Percentiles rank a stretch among this genome's conserved stretches.
phyloP scores from a whole-genome alignment of 2,888 invertebrate genomes.

The Abrostola tripartita region DNA sequence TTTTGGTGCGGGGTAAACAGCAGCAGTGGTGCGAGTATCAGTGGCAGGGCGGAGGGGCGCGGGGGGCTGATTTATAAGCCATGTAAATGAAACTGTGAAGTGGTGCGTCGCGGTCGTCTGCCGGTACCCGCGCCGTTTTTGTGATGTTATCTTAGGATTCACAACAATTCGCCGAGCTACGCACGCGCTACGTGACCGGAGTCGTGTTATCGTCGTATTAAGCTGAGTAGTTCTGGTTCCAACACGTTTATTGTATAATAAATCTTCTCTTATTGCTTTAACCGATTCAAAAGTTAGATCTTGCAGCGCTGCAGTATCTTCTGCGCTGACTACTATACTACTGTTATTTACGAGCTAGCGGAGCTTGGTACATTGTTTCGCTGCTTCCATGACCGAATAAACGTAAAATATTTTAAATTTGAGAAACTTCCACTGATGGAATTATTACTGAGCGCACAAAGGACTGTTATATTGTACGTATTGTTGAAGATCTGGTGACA shows the following conservation, averaged over 20 bases:
- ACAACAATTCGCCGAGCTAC: constrained; percentile 44
- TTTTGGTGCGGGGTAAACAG: constrained; percentile 53
- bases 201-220: constrained; percentile 30
- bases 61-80: constrained; percentile 45
- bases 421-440: too few relatives aligned
- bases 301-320: constrained; percentile 26
- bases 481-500: too few relatives aligned
- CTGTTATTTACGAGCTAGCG: constrained; percentile 27
- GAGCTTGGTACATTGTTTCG: constrained; percentile 7
- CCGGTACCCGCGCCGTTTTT: constrained; percentile 29
- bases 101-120: constrained; percentile 13
- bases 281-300: constrained; percentile 47
- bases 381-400: neutral
- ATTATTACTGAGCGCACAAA: too few relatives aligned
- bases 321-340: constrained; percentile 21
- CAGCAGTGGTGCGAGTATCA: constrained; percentile 38
- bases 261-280: constrained; percentile 38
- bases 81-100: constrained; percentile 48
- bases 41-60: neutral
- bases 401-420: too few relatives aligned
- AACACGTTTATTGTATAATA: constrained; percentile 47
- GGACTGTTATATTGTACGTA: too few relatives aligned
- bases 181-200: constrained; percentile 46
- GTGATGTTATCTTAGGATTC: constrained; percentile 50
- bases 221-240: constrained; percentile 39